Evolutionary conservation across 2,113 vertebrate species (phyloP), one percentile per base, ranked within the genome.

Genomic region (Stegostoma tigrinum): DNA sequence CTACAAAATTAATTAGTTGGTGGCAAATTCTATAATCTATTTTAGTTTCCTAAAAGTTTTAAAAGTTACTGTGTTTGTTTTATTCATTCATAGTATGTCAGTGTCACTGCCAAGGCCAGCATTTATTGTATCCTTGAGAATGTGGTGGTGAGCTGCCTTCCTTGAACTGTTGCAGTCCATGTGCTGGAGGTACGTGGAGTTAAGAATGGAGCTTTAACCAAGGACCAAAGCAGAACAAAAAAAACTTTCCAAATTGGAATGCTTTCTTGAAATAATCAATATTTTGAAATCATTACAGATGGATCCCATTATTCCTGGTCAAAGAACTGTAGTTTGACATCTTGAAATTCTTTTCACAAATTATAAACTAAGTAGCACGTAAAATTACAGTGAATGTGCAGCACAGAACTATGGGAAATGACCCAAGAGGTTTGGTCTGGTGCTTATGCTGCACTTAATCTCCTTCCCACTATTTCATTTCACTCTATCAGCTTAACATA

Each of bases 331-430:
- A 55, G 87, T 34, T 90, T 61, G 52, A 90, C 24, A 90, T 55
- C 8, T 90, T 90, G 48, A 61, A 90, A 90, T 55, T 64, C 15
- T 90, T 90, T 64, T 90, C 55, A 90, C 10, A 90, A 90, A 90
- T 61, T 61, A 90, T 90, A 23, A 42, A 45, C 15, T 83, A 75
- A 75, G 30, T 12, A 83, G 3, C 15, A 38, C 15, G 38, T 80
- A 38, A 38, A 38, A 80, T 80, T 83, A 83, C 38, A 23, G 42
- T 7, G 80, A 83, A 42, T 83, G 3, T 83, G 17, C 38, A 83
- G 19, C 80, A 42, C 19, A 42, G 38, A 83, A 42, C 14, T 3
- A 80, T 1, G 38, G 14, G 17, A 42, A 5, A 21, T 38, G 5
- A 21, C 17, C 14, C 80, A 42, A 42, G 17, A 83, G 6, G n/a